Base-by-base conservation (phyloP, 30 jellyfish, hydroid and myxozoan genomes). In the Cassiopea andromeda region DNA sequence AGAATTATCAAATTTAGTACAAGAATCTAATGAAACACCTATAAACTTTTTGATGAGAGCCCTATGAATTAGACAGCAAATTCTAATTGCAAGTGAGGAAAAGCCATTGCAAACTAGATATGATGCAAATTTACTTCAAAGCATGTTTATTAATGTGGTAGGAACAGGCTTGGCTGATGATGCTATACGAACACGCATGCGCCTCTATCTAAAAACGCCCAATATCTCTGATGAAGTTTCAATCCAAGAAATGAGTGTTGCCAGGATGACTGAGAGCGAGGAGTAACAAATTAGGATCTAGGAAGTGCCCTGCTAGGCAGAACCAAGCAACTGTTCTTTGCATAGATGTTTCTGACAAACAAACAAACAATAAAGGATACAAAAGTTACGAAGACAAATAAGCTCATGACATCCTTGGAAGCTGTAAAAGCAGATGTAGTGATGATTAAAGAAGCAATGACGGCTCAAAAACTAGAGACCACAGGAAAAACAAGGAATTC, bases 181-280 rank as follows among this genome's bases (percentile, higher is more conserved):
- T 38, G 69, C 92, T 15, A 83, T 83, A 83, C 92, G 92, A 45
- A 83, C 46, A 64, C 73, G 84, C 44, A 83, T 83, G 92, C 46
- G 92, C 73, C 92, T 76, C 17, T 83, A 66, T 68, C 73, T 83
- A 74, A 64, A 83, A 69, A 45, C 14, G 47, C 44, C 73, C 46
- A n/a, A 43, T 64, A 85, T 83, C 45, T 69, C 92, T 14, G 85
- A 83, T 57, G 84, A 72, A 83, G 57, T 58, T 68, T 83, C 69
- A 69, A 83, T 66, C 15, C 73, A 83, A 13, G 92, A 83, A 68
- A 83, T 69, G 16, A 80, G 60, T 61, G 7, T 80, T 59, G 89
- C 89, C n/a, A 80, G 38, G 89, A 48, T 80, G 27, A 80, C 75
- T 17, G 89, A 80, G 75, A 80, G 54, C 75, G 80, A 60, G 89